These are phyloP conservation scores for Crotalus viridis DNA, from an alignment of 2,113 vertebrate genomes.

Conservation along the genomic window DNA sequence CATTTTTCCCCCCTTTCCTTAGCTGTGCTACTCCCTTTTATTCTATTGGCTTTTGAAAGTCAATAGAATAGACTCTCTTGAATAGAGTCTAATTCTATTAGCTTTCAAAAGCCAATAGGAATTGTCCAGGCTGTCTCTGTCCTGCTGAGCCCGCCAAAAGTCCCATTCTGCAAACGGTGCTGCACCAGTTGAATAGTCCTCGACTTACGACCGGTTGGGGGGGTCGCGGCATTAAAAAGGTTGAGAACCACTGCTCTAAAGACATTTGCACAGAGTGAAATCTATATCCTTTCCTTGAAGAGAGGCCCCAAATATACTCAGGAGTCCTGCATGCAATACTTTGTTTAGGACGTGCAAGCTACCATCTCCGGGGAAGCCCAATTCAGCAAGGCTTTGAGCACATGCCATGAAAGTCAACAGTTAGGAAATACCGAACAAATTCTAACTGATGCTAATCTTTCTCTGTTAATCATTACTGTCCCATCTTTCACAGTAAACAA, in stretches of 20 bases:
- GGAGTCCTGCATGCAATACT: neutral
- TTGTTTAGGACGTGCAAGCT: neutral
- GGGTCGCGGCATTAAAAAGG: no score
- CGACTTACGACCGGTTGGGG: no score
- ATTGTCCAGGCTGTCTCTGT: no score
- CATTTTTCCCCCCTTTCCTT: no score
- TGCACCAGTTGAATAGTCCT: no score
- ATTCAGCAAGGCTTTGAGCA: neutral
- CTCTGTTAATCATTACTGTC: neutral
- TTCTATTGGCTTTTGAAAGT: no score
- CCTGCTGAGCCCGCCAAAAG: no score
- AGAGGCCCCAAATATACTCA: neutral
- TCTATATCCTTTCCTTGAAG: neutral
- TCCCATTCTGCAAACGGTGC: no score
- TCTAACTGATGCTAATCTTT: neutral
- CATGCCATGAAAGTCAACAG: neutral
- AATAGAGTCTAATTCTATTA: no score
- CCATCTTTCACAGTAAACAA: conserved; percentile 49
- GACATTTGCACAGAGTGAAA: neutral
- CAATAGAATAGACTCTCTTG: no score
- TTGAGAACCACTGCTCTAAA: neutral
- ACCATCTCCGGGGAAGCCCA: neutral
- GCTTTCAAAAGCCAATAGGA: no score
- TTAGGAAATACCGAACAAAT: neutral
- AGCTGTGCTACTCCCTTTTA: no score